Evolutionary conservation across 1,140 invertebrate genomes (phyloP).

Genomic region (Pemphigus obesinymphae): DNA sequence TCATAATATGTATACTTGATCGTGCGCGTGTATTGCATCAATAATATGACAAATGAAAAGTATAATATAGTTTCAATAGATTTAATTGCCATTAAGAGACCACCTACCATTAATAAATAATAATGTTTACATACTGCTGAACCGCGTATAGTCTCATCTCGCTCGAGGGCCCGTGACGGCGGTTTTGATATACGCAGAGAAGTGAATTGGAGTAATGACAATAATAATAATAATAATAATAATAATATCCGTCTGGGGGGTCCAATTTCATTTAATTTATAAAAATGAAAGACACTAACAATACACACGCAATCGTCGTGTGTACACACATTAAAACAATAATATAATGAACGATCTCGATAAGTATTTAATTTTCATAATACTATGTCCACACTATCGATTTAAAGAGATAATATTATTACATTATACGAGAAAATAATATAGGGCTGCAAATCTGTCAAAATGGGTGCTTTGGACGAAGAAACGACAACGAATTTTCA

Average conservation of each 20-base stretch:
- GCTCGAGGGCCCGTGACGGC: not conserved
- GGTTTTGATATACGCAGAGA: not conserved
- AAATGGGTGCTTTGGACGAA: too few species aligned
- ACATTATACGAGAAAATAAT: too few species aligned
- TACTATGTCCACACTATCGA: too few species aligned
- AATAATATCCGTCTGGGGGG: constrained; percentile 29
- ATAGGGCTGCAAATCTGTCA: too few species aligned
- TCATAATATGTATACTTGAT: not conserved
- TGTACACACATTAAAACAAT: not conserved
- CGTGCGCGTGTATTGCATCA: not conserved
- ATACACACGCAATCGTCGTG: not conserved
- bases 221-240: too few species aligned
- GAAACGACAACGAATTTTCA: too few species aligned
- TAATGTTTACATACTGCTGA: constrained; percentile 11
- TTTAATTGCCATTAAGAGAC: constrained; percentile 19
- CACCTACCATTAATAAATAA: constrained; percentile 1
- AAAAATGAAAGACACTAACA: not conserved
- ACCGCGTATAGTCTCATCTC: not conserved
- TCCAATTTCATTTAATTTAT: constrained; percentile 29
- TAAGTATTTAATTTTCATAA: not conserved
- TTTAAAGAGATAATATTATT: too few species aligned
- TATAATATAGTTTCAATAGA: not conserved
- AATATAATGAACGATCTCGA: not conserved
- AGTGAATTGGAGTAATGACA: not conserved
- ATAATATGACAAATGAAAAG: not conserved